A percentile compares a stretch with the other conserved stretches of the same genome.
Evolutionary conservation across 2,113 vertebrate genomes (phyloP).

Genomic region (Saccopteryx leptura): DNA sequence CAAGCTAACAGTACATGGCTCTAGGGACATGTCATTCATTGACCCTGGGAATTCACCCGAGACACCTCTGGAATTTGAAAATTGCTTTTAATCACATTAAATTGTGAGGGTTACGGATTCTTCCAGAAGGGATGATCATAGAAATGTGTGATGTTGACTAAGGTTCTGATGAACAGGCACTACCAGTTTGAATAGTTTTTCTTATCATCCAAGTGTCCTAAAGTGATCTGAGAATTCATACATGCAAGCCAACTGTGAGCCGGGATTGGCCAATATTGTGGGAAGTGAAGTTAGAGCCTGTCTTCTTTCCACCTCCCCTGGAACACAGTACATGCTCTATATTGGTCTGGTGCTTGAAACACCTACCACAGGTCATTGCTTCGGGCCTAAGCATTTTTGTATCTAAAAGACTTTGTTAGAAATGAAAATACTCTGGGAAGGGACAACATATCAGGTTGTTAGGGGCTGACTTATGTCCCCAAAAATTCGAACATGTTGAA

Average conservation of each 20-base stretch:
- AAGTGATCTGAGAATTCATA: not conserved
- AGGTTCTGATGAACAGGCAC: not conserved
- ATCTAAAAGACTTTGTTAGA: conserved; percentile 14
- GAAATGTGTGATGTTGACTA: not conserved
- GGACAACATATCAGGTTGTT: not conserved
- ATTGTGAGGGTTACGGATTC: conserved; percentile 25
- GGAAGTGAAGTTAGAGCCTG: not conserved
- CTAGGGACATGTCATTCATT: not conserved
- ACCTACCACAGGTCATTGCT: not conserved
- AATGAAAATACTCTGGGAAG: conserved; percentile 12
- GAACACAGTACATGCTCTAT: not conserved
- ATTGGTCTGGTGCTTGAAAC: not conserved
- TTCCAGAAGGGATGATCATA: conserved; percentile 60
- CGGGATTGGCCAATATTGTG: not conserved
- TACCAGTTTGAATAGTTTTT: not conserved
- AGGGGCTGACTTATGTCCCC: not conserved
- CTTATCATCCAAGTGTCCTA: not conserved
- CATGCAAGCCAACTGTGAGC: not conserved
- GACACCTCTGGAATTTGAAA: conserved; percentile 68
- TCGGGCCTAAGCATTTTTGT: not conserved
- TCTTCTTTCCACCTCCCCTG: not conserved
- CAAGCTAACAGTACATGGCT: conserved; percentile 37
- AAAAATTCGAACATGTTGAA: not conserved
- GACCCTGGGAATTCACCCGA: conserved; percentile 51
- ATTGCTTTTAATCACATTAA: conserved; percentile 59